Evolutionary conservation across 2,113 vertebrate species (phyloP).

Genomic region (Globicephala melas): DNA sequence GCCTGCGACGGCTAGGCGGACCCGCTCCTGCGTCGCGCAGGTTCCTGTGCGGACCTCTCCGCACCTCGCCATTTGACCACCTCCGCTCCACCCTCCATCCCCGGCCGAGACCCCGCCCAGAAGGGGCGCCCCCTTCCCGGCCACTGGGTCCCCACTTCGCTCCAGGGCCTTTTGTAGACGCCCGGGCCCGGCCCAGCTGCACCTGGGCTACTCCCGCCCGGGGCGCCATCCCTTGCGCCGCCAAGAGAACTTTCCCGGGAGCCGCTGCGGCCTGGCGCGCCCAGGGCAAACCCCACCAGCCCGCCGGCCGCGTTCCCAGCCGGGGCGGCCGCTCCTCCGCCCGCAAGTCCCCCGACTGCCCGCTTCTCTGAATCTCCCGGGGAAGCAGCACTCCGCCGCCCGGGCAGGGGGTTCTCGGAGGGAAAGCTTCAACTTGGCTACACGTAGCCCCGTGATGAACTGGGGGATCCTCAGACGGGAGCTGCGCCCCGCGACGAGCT

Average conservation of each 20-base stretch:
- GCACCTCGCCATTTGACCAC: background rate
- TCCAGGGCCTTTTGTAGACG: background rate
- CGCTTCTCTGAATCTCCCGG: background rate
- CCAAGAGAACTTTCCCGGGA: constrained; percentile 57
- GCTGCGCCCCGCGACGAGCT: background rate
- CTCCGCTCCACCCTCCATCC: constrained; percentile 35
- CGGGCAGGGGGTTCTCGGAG: background rate
- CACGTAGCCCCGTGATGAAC: background rate
- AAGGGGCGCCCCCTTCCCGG: background rate
- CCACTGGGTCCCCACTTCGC: rapidly evolving
- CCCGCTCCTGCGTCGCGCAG: rapidly evolving
- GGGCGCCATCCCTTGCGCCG: background rate
- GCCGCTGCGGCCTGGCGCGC: constrained; percentile 26
- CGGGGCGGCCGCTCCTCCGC: background rate
- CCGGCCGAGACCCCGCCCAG: constrained; percentile 28
- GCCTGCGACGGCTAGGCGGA: background rate
- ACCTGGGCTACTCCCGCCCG: constrained; percentile 23
- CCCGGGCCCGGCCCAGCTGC: background rate
- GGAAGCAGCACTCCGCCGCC: background rate
- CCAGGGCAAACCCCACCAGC: background rate
- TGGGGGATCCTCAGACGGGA: background rate
- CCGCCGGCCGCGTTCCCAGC: background rate
- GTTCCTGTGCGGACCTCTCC: background rate
- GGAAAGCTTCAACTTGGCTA: background rate
- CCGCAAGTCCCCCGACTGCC: background rate